Conservation (phyloP, 1,140 invertebrate species). For the Bombus vancouverensis region DNA sequence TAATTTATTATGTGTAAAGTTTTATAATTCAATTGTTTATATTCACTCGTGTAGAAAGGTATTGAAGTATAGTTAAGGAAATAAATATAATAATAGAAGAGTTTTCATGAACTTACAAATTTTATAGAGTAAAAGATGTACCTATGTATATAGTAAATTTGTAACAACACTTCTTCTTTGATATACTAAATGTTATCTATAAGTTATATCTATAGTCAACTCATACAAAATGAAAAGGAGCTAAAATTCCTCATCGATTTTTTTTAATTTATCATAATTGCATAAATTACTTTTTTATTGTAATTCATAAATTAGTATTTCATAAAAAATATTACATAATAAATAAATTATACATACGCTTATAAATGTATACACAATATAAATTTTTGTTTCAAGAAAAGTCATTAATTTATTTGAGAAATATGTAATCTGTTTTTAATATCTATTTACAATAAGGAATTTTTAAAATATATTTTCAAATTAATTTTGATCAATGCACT, state of each 20-base stretch:
- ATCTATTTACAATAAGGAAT: not conserved
- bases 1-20: not conserved
- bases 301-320: not conserved
- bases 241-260: not conserved
- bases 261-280: not conserved
- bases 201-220: not conserved
- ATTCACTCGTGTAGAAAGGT: not conserved
- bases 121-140: not conserved
- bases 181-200: not conserved
- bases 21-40: not conserved
- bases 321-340: not conserved
- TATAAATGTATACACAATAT: not conserved
- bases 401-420: not conserved
- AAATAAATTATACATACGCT: not conserved
- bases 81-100: not conserved
- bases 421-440: too few relatives aligned
- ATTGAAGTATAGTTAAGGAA: not conserved
- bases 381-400: not conserved
- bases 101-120: not conserved
- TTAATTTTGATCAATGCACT: too few relatives aligned
- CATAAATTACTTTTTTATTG: not conserved
- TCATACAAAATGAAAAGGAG: not conserved
- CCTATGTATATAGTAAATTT: too few relatives aligned
- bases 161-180: too few relatives aligned
- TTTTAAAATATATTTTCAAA: not conserved